These are phyloP conservation scores for Hoplostethus atlanticus DNA, from an alignment of 2,797 vertebrate genomes.

Conservation along the genomic window DNA sequence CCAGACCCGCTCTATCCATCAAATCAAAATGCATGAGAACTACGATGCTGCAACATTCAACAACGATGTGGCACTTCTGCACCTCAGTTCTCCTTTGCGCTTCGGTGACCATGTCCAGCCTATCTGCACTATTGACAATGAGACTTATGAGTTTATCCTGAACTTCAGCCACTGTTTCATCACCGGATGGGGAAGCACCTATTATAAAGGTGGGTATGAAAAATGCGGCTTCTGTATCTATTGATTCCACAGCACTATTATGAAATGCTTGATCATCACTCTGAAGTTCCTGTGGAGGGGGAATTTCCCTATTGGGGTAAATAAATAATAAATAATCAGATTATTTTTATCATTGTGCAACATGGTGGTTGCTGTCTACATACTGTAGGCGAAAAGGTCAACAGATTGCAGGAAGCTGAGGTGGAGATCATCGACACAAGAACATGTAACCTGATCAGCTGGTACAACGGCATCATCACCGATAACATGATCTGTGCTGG, in stretches of 20 bases:
- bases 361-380: not conserved
- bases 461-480: constrained; percentile 58
- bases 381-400: constrained; percentile 16
- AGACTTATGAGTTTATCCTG: constrained; percentile 55
- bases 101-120: constrained; percentile 66
- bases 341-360: too few species aligned
- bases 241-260: not conserved
- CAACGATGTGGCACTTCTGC: constrained; percentile 67
- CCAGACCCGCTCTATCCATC: constrained; percentile 54
- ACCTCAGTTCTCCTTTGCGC: constrained; percentile 51
- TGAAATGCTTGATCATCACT: not conserved
- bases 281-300: too few species aligned
- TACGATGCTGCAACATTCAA: constrained; percentile 12
- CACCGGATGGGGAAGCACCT: constrained; percentile 69
- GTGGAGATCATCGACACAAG: constrained; percentile 65
- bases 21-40: constrained; percentile 47
- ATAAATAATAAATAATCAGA: too few species aligned
- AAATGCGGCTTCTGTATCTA: not conserved
- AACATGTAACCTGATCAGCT: constrained; percentile 70
- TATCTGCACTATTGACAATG: constrained; percentile 47
- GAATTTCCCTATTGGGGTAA: too few species aligned
- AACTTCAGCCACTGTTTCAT: constrained; percentile 73
- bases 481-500: constrained; percentile 78
- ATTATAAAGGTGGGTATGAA: constrained; percentile 56
- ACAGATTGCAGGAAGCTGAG: constrained; percentile 71